These are phyloP conservation scores for Eucera pruinosa DNA, from an alignment of 2,888 invertebrate species.

Conservation along the genomic window DNA sequence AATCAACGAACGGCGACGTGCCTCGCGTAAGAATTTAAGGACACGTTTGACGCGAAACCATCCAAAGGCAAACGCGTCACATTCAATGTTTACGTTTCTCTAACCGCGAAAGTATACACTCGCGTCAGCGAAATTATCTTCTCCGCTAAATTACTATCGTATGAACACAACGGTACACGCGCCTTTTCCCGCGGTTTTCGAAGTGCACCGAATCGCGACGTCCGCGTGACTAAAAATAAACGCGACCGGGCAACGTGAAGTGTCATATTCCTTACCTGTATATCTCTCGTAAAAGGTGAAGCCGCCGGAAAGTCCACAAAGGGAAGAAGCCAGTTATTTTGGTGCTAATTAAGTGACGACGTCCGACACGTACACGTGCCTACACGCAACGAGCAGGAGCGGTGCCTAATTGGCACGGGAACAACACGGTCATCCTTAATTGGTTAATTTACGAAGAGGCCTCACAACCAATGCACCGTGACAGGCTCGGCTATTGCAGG, in stretches of 20 bases:
- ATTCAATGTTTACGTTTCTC: background rate
- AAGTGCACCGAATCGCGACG: background rate
- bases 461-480: conserved; percentile 33
- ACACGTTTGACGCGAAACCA: too few species aligned
- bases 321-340: conserved; percentile 70
- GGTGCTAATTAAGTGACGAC: conserved; percentile 76
- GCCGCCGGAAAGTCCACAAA: conserved; percentile 5
- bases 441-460: conserved; percentile 65
- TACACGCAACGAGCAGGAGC: conserved; percentile 35
- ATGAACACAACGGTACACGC: background rate
- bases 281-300: conserved; percentile 33
- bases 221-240: conserved; percentile 22
- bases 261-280: background rate
- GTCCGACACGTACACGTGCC: conserved; percentile 28
- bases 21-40: background rate
- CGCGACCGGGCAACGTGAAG: background rate
- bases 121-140: too few species aligned
- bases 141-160: too few species aligned
- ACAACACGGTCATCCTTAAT: conserved; percentile 65
- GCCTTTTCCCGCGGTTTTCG: background rate
- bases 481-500: conserved; percentile 36
- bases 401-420: conserved; percentile 72
- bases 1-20: conserved; percentile 1
- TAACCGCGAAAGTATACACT: background rate
- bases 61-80: too few species aligned